Conservation (phyloP, 2,113 vertebrate genomes). For the Lamprologus tigripictilis region DNA sequence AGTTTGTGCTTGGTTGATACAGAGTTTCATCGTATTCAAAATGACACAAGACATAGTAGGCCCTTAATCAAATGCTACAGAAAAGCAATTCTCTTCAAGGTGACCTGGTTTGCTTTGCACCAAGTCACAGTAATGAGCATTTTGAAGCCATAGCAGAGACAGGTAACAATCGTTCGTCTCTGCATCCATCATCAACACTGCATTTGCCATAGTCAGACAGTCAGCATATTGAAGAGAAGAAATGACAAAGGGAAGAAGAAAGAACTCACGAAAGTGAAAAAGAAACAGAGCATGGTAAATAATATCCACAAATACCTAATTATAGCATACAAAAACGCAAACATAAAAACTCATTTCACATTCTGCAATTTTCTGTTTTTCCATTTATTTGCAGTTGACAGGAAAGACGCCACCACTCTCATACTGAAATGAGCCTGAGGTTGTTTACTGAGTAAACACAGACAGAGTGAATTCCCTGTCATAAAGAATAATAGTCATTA, state of each 20-base stretch:
- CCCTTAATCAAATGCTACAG: slow-evolving; percentile 66
- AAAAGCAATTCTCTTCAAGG: slow-evolving; percentile 68
- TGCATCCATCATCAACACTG: slow-evolving; percentile 1
- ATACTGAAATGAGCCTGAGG: slow-evolving; percentile 6
- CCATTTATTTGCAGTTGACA: background rate
- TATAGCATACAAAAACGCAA: background rate
- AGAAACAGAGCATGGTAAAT: background rate
- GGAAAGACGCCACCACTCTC: background rate
- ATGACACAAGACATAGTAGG: slow-evolving; percentile 59
- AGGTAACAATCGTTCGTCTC: slow-evolving; percentile 28
- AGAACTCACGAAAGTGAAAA: background rate
- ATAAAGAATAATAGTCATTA: slow-evolving; percentile 56
- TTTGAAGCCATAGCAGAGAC: slow-evolving; percentile 36
- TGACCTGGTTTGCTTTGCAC: slow-evolving; percentile 55
- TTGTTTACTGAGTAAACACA: slow-evolving; percentile 36
- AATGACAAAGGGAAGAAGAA: background rate
- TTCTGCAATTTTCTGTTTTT: background rate
- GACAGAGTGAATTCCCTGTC: slow-evolving; percentile 24
- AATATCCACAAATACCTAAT: background rate
- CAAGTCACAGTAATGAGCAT: slow-evolving; percentile 51
- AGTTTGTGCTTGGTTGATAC: slow-evolving; percentile 12
- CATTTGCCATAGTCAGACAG: background rate
- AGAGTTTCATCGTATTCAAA: slow-evolving; percentile 54
- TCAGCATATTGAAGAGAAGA: background rate
- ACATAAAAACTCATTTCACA: background rate